phyloP scores from a whole-genome alignment of 2,113 vertebrate species.

The Chascanopsetta lugubris region DNA sequence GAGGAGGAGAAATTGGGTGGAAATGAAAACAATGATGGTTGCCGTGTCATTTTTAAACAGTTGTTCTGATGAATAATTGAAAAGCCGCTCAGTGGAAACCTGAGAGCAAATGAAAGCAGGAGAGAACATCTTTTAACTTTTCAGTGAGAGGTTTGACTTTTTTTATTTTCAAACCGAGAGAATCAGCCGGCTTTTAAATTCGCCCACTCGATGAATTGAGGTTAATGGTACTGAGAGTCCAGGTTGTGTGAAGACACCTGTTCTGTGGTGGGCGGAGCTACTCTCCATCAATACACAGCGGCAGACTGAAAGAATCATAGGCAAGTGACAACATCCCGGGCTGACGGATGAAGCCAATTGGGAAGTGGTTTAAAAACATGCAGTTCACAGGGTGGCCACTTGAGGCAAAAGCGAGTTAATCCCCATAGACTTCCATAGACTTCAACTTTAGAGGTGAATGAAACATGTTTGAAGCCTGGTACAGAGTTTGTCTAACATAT shows the following conservation, averaged over 20 bases:
- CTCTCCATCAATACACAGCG: neutral
- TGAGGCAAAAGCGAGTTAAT: too few species aligned
- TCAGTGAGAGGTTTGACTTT: slow-evolving; percentile 12
- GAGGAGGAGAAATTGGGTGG: slow-evolving; percentile 40
- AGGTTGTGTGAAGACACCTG: neutral
- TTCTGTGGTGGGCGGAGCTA: neutral
- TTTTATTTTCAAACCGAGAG: neutral
- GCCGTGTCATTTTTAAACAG: slow-evolving; percentile 54
- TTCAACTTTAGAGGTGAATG: too few species aligned
- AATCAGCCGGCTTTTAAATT: slow-evolving; percentile 7
- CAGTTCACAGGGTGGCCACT: too few species aligned
- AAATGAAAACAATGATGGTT: slow-evolving; percentile 60
- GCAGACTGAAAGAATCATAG: neutral
- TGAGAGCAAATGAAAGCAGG: slow-evolving; percentile 18
- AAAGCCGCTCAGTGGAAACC: slow-evolving; percentile 9
- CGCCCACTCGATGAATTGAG: neutral
- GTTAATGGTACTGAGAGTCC: neutral
- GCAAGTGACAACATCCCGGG: too few species aligned
- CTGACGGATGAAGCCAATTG: too few species aligned
- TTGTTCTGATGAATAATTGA: slow-evolving; percentile 73
- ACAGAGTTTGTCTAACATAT: too few species aligned
- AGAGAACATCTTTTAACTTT: slow-evolving; percentile 16
- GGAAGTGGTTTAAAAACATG: too few species aligned
- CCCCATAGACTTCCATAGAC: too few species aligned
- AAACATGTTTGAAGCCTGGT: too few species aligned